A percentile compares a stretch with the other conserved stretches of the same genome.
These are phyloP conservation scores for Asarcornis scutulata DNA, from an alignment of 2,113 vertebrate species.

Conservation along the genomic window DNA sequence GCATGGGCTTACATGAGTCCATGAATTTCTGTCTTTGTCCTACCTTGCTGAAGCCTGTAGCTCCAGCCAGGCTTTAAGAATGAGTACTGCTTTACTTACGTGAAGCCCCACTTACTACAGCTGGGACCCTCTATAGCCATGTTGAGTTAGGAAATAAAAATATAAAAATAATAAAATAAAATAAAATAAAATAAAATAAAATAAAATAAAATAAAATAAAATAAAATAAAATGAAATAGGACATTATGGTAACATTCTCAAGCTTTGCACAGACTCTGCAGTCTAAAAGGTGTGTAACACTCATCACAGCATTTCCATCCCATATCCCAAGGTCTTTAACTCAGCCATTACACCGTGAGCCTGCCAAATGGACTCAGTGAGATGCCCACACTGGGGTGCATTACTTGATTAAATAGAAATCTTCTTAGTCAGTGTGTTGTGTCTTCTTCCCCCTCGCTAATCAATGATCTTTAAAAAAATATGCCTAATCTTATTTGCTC, in stretches of 20 bases:
- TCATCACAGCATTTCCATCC: neutral
- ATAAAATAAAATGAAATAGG: neutral
- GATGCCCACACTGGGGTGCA: neutral
- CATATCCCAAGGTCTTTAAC: neutral
- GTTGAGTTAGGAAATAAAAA: neutral
- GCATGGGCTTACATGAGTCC: neutral
- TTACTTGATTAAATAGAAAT: neutral
- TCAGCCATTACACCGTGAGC: neutral
- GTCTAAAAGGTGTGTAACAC: neutral
- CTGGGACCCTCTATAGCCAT: neutral
- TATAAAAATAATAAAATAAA: neutral
- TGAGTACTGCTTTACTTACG: neutral
- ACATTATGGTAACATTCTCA: neutral
- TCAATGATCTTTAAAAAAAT: neutral
- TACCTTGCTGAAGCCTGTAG: neutral
- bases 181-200: neutral
- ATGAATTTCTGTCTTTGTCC: neutral
- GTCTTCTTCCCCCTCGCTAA: neutral
- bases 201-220: no score
- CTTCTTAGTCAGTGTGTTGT: neutral
- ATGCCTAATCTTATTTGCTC: neutral
- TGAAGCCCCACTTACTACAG: neutral
- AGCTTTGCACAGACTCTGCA: neutral
- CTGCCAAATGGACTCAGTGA: neutral
- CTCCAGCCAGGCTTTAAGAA: neutral